Evolutionary conservation across 2,797 vertebrate species (phyloP).

Genomic region (Cuniculus paca): DNA sequence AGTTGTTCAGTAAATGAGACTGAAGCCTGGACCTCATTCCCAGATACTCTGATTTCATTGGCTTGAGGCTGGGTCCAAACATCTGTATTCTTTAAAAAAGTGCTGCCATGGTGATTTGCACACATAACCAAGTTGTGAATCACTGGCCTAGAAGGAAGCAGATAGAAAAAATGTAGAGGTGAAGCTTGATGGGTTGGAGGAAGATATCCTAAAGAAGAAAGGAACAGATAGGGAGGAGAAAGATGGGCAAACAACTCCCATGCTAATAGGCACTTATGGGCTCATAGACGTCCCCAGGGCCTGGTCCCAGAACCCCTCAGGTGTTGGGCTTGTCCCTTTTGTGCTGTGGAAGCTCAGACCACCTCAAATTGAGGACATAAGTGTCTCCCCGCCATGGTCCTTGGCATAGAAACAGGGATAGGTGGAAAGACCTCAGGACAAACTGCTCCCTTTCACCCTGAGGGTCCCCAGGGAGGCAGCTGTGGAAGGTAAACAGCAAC

Average conservation of each 20-base stretch:
- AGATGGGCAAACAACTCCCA: background rate
- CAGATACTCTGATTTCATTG: conserved; percentile 1
- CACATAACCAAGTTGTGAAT: conserved; percentile 19
- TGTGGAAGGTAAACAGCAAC: conserved; percentile 85
- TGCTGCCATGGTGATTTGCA: background rate
- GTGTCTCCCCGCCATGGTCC: background rate
- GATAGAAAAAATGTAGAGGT: background rate
- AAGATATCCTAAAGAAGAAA: background rate
- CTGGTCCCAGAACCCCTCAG: background rate
- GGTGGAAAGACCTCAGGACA: conserved; percentile 66
- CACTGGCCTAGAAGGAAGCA: background rate
- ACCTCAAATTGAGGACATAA: background rate
- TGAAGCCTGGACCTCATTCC: background rate
- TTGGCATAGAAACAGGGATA: conserved; percentile 5
- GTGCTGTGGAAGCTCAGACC: background rate
- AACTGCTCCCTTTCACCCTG: conserved; percentile 71
- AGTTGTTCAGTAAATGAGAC: background rate
- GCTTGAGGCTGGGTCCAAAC: background rate
- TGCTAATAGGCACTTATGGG: background rate
- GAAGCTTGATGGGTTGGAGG: background rate
- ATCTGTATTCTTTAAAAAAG: background rate
- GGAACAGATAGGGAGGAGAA: background rate
- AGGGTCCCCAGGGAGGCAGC: conserved; percentile 77
- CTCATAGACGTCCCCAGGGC: background rate
- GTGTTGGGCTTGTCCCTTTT: background rate